Evolutionary conservation across 2,888 invertebrate species (phyloP), one percentile per base, ranked within the genome.

Genomic region (Drosophila kambysellisi): DNA sequence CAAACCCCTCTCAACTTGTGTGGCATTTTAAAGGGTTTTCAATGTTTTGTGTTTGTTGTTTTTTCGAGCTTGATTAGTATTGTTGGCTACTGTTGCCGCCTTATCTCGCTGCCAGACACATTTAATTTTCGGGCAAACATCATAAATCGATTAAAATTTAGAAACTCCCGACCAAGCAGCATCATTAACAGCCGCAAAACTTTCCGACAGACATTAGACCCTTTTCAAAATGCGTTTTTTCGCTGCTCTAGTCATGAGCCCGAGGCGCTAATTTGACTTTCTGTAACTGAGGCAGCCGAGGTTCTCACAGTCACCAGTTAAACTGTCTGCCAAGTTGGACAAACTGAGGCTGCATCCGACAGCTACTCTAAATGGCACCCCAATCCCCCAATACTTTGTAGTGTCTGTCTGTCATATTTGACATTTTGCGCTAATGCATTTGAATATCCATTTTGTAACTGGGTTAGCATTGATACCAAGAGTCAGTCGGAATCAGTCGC

Each of bases 341-440:
- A 64, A 39, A 53, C 35, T 25, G 58, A 3, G 64, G 37, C 79
- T 85, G 87, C 81, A 79, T 25, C 59, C 59, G 81, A 88, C 74
- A 84, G 79, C 69, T 63, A 53, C 54, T 72, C 72, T 62, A 57
- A 50, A 48, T 53, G 58, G 61, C 62, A 54, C 25, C 48, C 48
- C 25, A 48, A 54, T 39, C 25, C 51, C 68, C 58, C 50, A 29
- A 60, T 68, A 70, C 74, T 68, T 76, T 74, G 73, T 67, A 66
- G 57, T 67, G 73, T 61, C 81, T 70, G 74, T 67, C 88, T 79
- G 89, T 90, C 88, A 90, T 88, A 90, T 88, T 79, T 75, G 86
- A 88, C 90, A 85, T 88, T 89, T 60, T 67, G 54, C 72, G 81
- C 86, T 81, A 88, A 83, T 89, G 86, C 90, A 89, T 89, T 86